A percentile compares a stretch with the other conserved stretches of the same genome.
Conservation (phyloP, 1,140 invertebrate genomes). For the Micrasema minimum region DNA sequence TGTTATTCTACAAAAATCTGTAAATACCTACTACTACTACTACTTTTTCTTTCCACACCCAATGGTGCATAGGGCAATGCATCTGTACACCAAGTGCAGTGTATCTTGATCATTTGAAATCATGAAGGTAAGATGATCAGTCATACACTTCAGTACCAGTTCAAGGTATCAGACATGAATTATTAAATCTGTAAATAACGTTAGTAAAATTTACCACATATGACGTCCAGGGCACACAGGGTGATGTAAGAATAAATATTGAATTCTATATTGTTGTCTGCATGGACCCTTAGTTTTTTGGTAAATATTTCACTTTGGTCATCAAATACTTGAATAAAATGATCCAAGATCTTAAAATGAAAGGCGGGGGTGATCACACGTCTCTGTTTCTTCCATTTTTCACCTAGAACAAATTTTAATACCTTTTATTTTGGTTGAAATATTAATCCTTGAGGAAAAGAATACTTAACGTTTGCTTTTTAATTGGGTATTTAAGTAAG, state of each 20-base stretch:
- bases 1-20: too few relatives aligned
- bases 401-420: conserved; percentile 63
- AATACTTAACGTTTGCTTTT: neutral
- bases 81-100: too few relatives aligned
- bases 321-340: conserved; percentile 75
- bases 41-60: too few relatives aligned
- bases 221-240: conserved; percentile 81
- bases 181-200: conserved; percentile 41
- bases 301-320: conserved; percentile 62
- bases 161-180: too few relatives aligned
- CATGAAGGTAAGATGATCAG: too few relatives aligned
- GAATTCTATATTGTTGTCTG: conserved; percentile 57
- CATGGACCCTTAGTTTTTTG: conserved; percentile 54
- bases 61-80: too few relatives aligned
- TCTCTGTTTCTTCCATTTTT: conserved; percentile 81
- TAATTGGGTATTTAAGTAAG: neutral
- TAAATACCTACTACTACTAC: too few relatives aligned
- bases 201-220: conserved; percentile 73
- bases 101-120: too few relatives aligned
- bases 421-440: neutral
- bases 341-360: conserved; percentile 87
- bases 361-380: conserved; percentile 90
- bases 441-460: neutral
- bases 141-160: too few relatives aligned
- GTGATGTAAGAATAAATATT: conserved; percentile 77